Base-by-base conservation (phyloP, 2,113 vertebrate species). In the Lepus americanus region DNA sequence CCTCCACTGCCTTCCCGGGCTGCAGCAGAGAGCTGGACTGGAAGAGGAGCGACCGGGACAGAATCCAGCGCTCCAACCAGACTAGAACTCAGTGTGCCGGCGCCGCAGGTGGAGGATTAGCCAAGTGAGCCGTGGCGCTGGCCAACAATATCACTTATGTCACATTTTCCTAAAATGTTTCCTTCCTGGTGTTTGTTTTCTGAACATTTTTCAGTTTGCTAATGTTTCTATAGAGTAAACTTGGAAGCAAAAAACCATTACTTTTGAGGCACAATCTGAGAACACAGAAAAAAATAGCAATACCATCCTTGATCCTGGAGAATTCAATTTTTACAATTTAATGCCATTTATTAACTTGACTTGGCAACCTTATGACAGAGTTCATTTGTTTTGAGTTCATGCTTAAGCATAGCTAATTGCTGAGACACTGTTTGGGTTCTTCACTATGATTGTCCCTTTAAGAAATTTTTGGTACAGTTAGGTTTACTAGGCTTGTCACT, bases 391-490 rank as follows among this genome's bases (percentile, higher is more conserved):
- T 89, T 63, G 61, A 55, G 72, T 87, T 92, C 76, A 23, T 67
- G 9, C n/a, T 73, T 94, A 66, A 69, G 53, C 82, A 61, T 3
- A 63, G 23, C 23, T 89, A 93, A 93, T 90, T 92, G 49, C 11
- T 39, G 10, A 96, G 92, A 23, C 0, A 0, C 3, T 85, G 7
- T 73, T 73, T 73, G 53, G 9, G 59, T 29, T 85, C 39, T 92
- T 94, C 25, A 73, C 17, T 93, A 13, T 59, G 16, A 25, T 63
- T 77, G 53, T 61, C 39, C 25, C 36, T 83, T 79, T 63, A 90
- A 95, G 63, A 95, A 95, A 2, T 64, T 89, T 95, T 85, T 77
- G 79, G 73, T 85, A 77, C 67, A 89, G 87, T 92, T 93, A 87
- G 44, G 4, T 9, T 82, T 78, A 79, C 23, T 27, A 74, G n/a